phyloP scores from a whole-genome alignment of 1,140 invertebrate genomes.

The Tetragonula clypearis region DNA sequence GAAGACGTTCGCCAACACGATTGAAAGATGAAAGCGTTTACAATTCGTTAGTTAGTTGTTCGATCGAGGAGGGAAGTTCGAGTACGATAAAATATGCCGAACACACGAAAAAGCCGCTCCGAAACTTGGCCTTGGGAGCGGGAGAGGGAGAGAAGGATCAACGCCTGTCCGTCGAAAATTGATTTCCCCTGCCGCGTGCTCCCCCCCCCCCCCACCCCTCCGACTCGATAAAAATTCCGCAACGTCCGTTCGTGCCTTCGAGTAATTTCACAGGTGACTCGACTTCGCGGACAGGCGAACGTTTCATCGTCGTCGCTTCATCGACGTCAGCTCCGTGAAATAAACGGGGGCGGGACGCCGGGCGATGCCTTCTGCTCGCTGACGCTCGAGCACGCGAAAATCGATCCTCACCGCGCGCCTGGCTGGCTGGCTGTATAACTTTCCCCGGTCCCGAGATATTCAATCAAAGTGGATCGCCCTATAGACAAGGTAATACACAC shows the following conservation, averaged over 20 bases:
- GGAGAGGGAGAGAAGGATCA: background rate
- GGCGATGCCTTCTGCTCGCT: background rate
- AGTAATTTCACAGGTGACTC: slow-evolving; percentile 46
- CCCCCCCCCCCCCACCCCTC: rapidly evolving
- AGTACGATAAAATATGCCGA: slow-evolving; percentile 14
- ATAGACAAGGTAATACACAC: background rate
- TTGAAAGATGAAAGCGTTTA: too few species aligned
- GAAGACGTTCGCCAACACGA: background rate
- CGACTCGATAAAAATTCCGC: slow-evolving; percentile 30
- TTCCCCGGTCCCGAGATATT: background rate
- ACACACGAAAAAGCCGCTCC: background rate
- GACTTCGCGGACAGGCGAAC: slow-evolving; percentile 12
- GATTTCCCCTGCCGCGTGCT: background rate
- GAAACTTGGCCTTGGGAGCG: background rate
- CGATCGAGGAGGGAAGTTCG: background rate
- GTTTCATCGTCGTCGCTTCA: slow-evolving; percentile 7
- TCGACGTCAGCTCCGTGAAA: background rate
- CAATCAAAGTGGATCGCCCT: background rate
- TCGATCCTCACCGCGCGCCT: slow-evolving; percentile 9
- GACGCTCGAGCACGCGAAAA: background rate
- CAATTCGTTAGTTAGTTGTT: background rate
- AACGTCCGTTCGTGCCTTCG: background rate
- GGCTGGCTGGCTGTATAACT: background rate
- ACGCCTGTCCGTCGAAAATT: slow-evolving; percentile 7
- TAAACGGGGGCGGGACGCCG: background rate